Conservation (phyloP, 1,140 invertebrate species). For the Rhyacophila brunnea region DNA sequence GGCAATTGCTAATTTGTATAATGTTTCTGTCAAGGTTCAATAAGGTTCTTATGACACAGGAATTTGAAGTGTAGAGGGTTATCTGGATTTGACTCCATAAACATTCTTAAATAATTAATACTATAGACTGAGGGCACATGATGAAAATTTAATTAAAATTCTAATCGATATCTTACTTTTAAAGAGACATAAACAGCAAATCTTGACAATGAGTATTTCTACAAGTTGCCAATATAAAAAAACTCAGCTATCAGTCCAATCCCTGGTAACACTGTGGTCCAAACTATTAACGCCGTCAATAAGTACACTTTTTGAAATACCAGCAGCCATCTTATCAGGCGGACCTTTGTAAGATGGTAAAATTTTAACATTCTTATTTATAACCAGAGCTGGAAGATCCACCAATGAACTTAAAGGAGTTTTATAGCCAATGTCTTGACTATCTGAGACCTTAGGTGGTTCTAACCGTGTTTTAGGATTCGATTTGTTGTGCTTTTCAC, state of each 20-base stretch:
- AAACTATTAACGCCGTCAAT: conserved; percentile 1
- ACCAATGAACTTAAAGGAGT: conserved; percentile 2
- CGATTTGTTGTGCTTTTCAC: neutral
- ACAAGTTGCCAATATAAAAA: neutral
- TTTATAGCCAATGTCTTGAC: neutral
- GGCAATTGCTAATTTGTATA: no score
- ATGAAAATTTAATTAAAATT: no score
- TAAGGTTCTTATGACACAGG: no score
- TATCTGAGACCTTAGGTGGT: neutral
- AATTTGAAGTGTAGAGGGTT: no score
- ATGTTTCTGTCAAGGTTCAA: no score
- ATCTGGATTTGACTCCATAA: no score
- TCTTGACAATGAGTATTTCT: no score
- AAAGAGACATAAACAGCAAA: no score
- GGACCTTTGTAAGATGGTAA: conserved; percentile 2
- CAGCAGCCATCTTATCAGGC: neutral
- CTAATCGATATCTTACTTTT: no score
- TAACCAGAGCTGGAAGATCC: conserved; percentile 7
- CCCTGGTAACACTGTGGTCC: neutral
- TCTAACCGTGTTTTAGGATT: neutral
- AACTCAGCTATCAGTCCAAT: conserved; percentile 13
- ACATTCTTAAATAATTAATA: no score
- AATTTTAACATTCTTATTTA: conserved; percentile 9
- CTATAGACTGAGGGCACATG: no score
- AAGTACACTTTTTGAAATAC: neutral